phyloP scores from a whole-genome alignment of 2,888 invertebrate genomes.

The Pseudococcus jackbeardsleyi region DNA sequence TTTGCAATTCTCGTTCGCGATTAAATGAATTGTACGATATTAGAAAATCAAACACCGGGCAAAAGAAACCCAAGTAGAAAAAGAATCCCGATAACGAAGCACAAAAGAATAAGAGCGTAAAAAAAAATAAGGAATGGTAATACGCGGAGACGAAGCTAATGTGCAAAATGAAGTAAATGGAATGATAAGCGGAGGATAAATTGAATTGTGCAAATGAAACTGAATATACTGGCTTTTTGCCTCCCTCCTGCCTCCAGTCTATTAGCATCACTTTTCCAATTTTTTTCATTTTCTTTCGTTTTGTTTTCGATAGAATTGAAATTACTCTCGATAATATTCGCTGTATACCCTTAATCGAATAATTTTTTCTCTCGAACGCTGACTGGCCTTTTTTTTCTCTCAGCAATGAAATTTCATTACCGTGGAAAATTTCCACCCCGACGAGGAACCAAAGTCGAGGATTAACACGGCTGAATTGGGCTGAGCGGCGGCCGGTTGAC shows the following conservation, averaged over 20 bases:
- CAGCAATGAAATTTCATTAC: background rate
- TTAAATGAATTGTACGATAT: background rate
- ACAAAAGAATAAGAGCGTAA: background rate
- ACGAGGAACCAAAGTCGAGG: background rate
- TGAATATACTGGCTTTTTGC: slow-evolving; percentile 21
- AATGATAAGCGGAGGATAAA: slow-evolving; percentile 44
- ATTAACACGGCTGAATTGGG: background rate
- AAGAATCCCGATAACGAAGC: background rate
- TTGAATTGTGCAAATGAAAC: slow-evolving; percentile 51
- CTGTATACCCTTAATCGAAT: background rate
- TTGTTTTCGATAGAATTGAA: slow-evolving; percentile 38
- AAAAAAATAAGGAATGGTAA: slow-evolving; percentile 19
- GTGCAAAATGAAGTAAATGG: slow-evolving; percentile 49
- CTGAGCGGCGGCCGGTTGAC: background rate
- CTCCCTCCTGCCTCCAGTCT: background rate
- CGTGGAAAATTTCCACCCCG: background rate
- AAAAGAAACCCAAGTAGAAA: background rate
- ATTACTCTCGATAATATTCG: slow-evolving; percentile 28
- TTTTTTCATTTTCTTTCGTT: slow-evolving; percentile 36
- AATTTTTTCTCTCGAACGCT: slow-evolving; percentile 7
- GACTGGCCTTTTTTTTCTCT: background rate
- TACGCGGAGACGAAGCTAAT: slow-evolving; percentile 5
- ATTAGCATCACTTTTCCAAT: slow-evolving; percentile 11
- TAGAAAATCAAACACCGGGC: background rate
- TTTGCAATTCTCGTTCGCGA: too few relatives aligned